Conservation (phyloP, 2,888 invertebrate genomes). For the Heliconius hortense region DNA sequence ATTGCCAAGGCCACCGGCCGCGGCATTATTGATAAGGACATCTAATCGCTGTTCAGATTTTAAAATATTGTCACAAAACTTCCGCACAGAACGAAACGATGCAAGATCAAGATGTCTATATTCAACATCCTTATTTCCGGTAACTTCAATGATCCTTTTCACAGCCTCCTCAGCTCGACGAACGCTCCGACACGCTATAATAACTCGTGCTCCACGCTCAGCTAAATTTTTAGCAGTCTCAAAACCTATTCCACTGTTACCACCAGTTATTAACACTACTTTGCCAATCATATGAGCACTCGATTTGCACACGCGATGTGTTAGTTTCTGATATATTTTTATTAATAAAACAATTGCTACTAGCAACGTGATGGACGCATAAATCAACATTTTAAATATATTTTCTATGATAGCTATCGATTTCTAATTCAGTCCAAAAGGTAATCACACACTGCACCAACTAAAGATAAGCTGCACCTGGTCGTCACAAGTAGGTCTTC, state of each 20-base stretch:
- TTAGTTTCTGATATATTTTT: constrained; percentile 71
- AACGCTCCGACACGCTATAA: constrained; percentile 76
- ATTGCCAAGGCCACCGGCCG: constrained; percentile 73
- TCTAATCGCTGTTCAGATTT: constrained; percentile 77
- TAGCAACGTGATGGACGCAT: constrained; percentile 34
- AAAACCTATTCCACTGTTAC: constrained; percentile 77
- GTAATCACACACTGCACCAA: constrained; percentile 1
- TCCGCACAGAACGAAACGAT: constrained; percentile 74
- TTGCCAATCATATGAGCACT: constrained; percentile 76
- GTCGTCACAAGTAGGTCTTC: background rate
- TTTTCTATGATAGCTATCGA: background rate
- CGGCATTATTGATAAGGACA: constrained; percentile 84
- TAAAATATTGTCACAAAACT: constrained; percentile 81
- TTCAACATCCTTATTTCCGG: constrained; percentile 65
- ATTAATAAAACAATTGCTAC: constrained; percentile 53
- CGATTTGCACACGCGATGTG: constrained; percentile 67
- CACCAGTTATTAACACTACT: constrained; percentile 74
- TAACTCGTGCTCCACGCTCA: constrained; percentile 74
- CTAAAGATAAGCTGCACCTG: constrained; percentile 8
- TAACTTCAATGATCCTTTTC: constrained; percentile 64
- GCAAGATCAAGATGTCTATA: constrained; percentile 69
- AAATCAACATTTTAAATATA: constrained; percentile 39
- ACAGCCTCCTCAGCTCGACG: constrained; percentile 64
- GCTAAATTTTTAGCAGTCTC: constrained; percentile 80
- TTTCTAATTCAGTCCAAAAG: constrained; percentile 26